Percentiles rank a stretch among this genome's conserved stretches.
Conservation (phyloP, 2,888 invertebrate species). For the Crossocerus cetratus region DNA sequence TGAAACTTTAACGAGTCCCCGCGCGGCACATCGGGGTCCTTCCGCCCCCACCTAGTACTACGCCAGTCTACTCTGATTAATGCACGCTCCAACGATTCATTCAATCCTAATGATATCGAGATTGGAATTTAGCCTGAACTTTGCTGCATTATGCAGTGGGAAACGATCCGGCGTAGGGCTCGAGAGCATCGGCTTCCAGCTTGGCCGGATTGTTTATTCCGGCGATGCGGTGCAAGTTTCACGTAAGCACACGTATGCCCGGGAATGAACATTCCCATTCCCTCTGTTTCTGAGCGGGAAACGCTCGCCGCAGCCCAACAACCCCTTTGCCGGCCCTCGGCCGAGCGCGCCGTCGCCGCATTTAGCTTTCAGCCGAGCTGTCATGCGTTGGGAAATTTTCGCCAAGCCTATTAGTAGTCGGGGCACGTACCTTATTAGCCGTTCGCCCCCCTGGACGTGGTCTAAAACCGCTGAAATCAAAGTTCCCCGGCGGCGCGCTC, state of each 20-base stretch:
- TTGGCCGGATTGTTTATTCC: neutral
- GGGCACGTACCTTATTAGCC: conserved; percentile 74
- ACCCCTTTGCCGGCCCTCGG: too few species aligned
- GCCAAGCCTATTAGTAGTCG: conserved; percentile 69
- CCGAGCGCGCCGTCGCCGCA: too few species aligned
- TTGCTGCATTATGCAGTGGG: too few species aligned
- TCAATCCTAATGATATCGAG: too few species aligned
- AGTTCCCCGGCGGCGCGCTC: conserved; percentile 34
- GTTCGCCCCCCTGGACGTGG: conserved; percentile 60
- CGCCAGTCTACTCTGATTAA: neutral
- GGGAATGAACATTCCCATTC: conserved; percentile 25
- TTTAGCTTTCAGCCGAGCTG: conserved; percentile 15
- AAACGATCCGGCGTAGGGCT: neutral
- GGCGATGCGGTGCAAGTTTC: conserved; percentile 13
- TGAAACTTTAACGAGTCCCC: conserved; percentile 6
- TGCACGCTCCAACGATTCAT: neutral
- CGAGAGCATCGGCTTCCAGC: neutral
- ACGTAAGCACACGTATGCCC: conserved; percentile 10
- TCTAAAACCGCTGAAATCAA: conserved; percentile 65
- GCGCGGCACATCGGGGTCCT: neutral
- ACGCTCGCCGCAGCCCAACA: conserved; percentile 4
- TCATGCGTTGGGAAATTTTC: conserved; percentile 61
- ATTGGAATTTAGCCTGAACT: too few species aligned
- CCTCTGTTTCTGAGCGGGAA: conserved; percentile 43
- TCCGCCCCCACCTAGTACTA: neutral